Percentiles rank a stretch among this genome's conserved stretches.
These are phyloP conservation scores for Plusia festucae DNA, from an alignment of 2,888 invertebrate species.

Conservation along the genomic window DNA sequence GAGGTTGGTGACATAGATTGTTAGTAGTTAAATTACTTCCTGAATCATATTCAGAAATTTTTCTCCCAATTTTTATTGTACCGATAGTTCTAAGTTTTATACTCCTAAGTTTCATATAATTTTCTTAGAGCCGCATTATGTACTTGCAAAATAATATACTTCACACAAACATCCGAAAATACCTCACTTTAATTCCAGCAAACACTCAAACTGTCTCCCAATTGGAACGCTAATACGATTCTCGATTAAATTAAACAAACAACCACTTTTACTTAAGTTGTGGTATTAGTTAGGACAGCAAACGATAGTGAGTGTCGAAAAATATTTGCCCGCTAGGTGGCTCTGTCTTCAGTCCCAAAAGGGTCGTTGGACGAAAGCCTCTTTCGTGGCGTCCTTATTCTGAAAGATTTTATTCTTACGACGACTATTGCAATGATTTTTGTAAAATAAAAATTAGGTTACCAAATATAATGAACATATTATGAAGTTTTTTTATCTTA, in stretches of 20 bases:
- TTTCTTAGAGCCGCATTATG: too few relatives aligned
- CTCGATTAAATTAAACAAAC: conserved; percentile 49
- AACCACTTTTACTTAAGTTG: conserved; percentile 35
- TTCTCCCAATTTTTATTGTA: too few relatives aligned
- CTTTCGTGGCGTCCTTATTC: conserved; percentile 54
- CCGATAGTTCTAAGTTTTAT: too few relatives aligned
- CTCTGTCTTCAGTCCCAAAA: conserved; percentile 62
- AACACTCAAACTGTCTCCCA: conserved; percentile 7
- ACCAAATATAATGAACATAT: too few relatives aligned
- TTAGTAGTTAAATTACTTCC: too few relatives aligned
- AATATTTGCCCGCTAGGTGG: conserved; percentile 67
- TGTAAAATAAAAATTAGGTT: too few relatives aligned
- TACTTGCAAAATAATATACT: not conserved
- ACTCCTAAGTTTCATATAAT: too few relatives aligned
- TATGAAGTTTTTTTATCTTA: too few relatives aligned
- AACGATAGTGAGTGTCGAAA: conserved; percentile 63
- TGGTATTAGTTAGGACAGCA: conserved; percentile 60
- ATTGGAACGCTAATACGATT: conserved; percentile 31
- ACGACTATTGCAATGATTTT: too few relatives aligned
- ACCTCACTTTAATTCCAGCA: not conserved
- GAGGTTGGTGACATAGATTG: too few relatives aligned
- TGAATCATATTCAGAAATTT: too few relatives aligned
- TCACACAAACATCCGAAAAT: not conserved
- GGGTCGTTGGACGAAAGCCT: conserved; percentile 66
- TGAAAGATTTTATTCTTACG: not conserved